Percentiles rank a stretch among this genome's conserved stretches.
Evolutionary conservation across 2,797 vertebrate genomes (phyloP).

Genomic region (Notoglanidium macrostoma): DNA sequence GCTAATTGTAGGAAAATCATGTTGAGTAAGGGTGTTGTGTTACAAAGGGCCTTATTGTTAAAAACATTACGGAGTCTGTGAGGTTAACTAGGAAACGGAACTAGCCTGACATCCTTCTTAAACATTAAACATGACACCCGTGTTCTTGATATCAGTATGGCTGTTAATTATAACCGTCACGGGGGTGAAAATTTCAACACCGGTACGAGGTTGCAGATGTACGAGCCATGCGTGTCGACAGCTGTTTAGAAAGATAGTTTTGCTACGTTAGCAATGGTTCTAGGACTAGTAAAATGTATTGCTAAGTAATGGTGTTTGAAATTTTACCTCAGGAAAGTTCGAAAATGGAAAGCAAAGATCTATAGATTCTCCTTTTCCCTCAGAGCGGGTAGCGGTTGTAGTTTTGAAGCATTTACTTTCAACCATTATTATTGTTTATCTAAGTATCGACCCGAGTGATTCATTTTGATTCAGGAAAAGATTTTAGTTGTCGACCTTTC

Average conservation of each 20-base stretch:
- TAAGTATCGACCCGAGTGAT: not conserved
- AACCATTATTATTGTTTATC: not conserved
- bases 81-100: not conserved
- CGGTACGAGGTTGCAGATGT: not conserved
- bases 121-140: not conserved
- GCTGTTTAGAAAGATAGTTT: not conserved
- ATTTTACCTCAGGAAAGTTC: not conserved
- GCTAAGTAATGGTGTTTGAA: not conserved
- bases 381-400: not conserved
- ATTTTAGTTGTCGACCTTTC: not conserved
- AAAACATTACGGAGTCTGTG: not conserved
- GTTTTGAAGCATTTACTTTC: not conserved
- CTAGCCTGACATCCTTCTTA: not conserved
- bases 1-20: not conserved
- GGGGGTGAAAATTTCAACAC: not conserved
- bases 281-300: not conserved
- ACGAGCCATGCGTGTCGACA: not conserved
- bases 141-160: not conserved
- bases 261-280: not conserved
- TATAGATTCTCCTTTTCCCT: not conserved
- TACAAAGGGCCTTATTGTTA: conserved; percentile 6
- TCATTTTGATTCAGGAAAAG: not conserved
- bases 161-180: not conserved
- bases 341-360: not conserved
- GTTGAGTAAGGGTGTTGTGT: not conserved